These are phyloP conservation scores for Epizoanthus ramosus DNA, from an alignment of 92 coral and sea anemone species.

Conservation along the genomic window DNA sequence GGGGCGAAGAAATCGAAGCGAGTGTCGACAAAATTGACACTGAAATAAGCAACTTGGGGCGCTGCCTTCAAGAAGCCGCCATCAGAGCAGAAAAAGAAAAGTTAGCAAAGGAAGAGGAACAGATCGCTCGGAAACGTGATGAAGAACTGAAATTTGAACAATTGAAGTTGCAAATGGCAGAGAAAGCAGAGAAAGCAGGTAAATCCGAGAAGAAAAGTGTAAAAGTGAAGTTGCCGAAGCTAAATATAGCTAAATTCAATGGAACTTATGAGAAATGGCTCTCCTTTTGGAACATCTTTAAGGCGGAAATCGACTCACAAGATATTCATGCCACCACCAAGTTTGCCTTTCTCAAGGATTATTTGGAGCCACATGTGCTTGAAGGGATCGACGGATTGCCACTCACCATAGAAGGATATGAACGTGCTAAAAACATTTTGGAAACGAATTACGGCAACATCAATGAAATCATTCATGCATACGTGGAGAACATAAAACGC, in stretches of 20 bases:
- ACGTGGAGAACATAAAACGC: background rate
- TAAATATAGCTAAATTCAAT: constrained; percentile 39
- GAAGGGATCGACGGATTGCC: constrained; percentile 40
- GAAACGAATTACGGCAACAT: constrained; percentile 24
- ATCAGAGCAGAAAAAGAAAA: constrained; percentile 37
- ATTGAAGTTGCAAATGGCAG: constrained; percentile 23
- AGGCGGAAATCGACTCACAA: constrained; percentile 31
- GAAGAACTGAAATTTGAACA: constrained; percentile 49
- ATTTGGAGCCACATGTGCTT: constrained; percentile 26
- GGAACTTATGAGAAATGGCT: constrained; percentile 40
- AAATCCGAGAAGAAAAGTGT: too few relatives aligned
- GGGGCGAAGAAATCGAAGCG: constrained; percentile 49
- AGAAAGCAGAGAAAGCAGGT: background rate
- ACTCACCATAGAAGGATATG: constrained; percentile 19
- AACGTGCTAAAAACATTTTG: constrained; percentile 27
- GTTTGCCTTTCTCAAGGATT: constrained; percentile 44
- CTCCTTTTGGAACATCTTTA: constrained; percentile 45
- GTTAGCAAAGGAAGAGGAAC: constrained; percentile 34
- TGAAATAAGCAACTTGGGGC: constrained; percentile 17
- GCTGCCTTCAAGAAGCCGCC: constrained; percentile 34
- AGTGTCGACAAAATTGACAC: constrained; percentile 45
- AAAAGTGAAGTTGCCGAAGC: constrained; percentile 30
- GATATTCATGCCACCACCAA: constrained; percentile 42
- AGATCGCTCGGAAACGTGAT: constrained; percentile 41
- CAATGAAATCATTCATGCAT: constrained; percentile 22